phyloP scores from a whole-genome alignment of 1,140 invertebrate genomes.

The Hypsibius dujardini region DNA sequence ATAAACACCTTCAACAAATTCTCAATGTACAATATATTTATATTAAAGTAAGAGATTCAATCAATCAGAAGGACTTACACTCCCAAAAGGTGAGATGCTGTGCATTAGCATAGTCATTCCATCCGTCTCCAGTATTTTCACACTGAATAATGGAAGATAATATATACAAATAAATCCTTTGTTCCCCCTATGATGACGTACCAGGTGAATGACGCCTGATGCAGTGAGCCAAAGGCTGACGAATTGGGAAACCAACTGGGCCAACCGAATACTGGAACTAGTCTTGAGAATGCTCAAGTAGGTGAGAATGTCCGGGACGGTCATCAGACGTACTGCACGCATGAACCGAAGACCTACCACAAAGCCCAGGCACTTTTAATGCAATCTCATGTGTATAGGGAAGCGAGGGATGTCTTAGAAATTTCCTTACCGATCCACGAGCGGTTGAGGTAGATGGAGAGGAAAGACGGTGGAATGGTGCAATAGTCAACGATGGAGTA shows the following conservation, averaged over 20 bases:
- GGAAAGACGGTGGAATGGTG: conserved; percentile 99
- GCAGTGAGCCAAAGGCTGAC: conserved; percentile 92
- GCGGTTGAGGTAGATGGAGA: conserved; percentile 98
- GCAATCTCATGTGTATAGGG: no score
- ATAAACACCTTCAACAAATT: no score
- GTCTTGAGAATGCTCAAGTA: conserved; percentile 98
- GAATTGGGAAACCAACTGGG: conserved; percentile 94
- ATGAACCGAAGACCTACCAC: conserved; percentile 95
- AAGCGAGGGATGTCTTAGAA: no score
- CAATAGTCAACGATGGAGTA: conserved; percentile 99
- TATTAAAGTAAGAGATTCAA: no score
- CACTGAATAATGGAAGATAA: conserved; percentile 48
- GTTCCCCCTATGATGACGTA: no score
- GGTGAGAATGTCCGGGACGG: conserved; percentile 96
- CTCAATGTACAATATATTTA: no score
- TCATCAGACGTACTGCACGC: conserved; percentile 95
- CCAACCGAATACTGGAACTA: conserved; percentile 89
- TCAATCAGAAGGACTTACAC: no score
- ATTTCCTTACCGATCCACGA: conserved; percentile 96
- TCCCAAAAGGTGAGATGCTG: conserved; percentile 90
- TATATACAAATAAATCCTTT: neutral
- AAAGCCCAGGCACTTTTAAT: no score
- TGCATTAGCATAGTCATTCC: conserved; percentile 42
- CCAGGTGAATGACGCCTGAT: conserved; percentile 89
- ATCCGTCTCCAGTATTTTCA: conserved; percentile 81